These are phyloP conservation scores for Enteromius unitaeniatus DNA, from an alignment of 2,797 vertebrate genomes.

Conservation along the genomic window DNA sequence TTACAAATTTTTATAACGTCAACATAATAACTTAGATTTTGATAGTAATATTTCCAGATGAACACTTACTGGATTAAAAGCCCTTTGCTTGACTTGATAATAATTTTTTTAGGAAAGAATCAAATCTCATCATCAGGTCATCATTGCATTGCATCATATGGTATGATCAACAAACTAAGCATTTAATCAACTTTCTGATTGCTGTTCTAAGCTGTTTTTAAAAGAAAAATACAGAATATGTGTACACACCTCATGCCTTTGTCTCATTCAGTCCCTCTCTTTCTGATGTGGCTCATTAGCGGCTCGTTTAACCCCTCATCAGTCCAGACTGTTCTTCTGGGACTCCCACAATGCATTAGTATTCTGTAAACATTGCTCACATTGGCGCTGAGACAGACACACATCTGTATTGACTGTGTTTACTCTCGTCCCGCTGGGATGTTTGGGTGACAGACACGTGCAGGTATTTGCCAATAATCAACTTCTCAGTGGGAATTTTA, in stretches of 20 bases:
- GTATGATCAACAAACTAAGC: too few species aligned
- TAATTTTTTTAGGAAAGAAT: neutral
- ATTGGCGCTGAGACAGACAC: neutral
- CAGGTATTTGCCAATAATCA: neutral
- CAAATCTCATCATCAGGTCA: too few species aligned
- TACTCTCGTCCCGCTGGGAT: constrained; percentile 56
- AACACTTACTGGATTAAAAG: too few species aligned
- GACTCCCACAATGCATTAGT: constrained; percentile 46
- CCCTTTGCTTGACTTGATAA: neutral
- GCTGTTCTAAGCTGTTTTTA: neutral
- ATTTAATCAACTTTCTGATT: neutral
- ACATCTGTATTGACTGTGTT: constrained; percentile 30
- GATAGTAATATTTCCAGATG: too few species aligned
- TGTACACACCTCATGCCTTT: neutral
- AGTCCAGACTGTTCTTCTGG: constrained; percentile 7
- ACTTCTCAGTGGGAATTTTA: neutral
- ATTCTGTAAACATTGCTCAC: constrained; percentile 32
- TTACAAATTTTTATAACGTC: neutral
- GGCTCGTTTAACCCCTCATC: constrained; percentile 52
- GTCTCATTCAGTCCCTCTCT: neutral
- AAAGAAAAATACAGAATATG: neutral
- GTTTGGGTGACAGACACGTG: constrained; percentile 51
- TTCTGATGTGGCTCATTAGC: constrained; percentile 52
- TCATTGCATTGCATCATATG: too few species aligned
- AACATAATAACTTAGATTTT: neutral